Percentiles rank a stretch among this genome's conserved stretches.
Evolutionary conservation across 2,888 invertebrate genomes (phyloP).

Genomic region (Protonemura montana): DNA sequence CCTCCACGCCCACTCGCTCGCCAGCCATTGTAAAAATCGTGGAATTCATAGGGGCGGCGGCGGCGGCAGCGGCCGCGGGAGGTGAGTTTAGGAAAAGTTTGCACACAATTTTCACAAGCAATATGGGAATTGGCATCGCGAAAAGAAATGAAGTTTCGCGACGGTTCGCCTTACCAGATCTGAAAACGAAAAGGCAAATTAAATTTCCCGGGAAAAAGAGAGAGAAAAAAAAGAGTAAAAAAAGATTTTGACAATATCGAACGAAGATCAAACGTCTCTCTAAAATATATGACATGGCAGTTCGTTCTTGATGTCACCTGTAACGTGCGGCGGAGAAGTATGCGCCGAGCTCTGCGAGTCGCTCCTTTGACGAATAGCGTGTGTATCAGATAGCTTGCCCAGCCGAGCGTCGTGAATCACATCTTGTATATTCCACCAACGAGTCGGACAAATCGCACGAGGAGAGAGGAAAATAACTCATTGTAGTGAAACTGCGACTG

Average conservation of each 20-base stretch:
- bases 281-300: background rate
- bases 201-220: background rate
- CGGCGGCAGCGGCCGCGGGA: background rate
- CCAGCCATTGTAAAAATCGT: background rate
- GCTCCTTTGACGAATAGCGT: background rate
- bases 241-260: background rate
- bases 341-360: background rate
- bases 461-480: background rate
- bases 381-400: background rate
- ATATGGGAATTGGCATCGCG: background rate
- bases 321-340: background rate
- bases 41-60: too few relatives aligned
- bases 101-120: too few relatives aligned
- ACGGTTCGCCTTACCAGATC: background rate
- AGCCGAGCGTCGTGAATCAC: background rate
- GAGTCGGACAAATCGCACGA: slow-evolving; percentile 3
- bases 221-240: background rate
- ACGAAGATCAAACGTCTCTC: background rate
- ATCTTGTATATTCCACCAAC: slow-evolving; percentile 3
- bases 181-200: background rate
- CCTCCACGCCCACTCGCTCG: background rate
- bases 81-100: too few relatives aligned
- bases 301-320: slow-evolving; percentile 9
- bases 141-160: background rate
- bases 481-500: slow-evolving; percentile 12